Evolutionary conservation across 1,140 invertebrate species (phyloP).

Genomic region (Drosophila tani): DNA sequence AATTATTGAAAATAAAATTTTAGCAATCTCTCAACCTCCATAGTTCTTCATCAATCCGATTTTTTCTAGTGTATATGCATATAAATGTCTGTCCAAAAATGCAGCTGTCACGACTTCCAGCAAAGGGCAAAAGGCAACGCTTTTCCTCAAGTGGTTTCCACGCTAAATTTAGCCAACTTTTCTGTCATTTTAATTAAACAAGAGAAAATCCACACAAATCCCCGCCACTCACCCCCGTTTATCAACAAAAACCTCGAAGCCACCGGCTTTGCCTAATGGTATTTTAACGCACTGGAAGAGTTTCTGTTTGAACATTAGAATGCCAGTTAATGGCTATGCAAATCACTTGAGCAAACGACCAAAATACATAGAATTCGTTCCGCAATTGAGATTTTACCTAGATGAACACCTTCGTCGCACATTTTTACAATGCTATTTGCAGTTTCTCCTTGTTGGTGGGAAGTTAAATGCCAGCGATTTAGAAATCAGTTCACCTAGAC

Average conservation of each 20-base stretch:
- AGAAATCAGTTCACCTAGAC: background rate
- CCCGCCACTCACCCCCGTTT: background rate
- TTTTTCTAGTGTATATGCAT: slow-evolving; percentile 13
- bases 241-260: background rate
- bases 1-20: too few relatives aligned
- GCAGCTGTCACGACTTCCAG: slow-evolving; percentile 24
- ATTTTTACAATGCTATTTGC: slow-evolving; percentile 31
- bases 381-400: slow-evolving; percentile 35
- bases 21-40: too few relatives aligned
- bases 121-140: slow-evolving; percentile 34
- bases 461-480: slow-evolving; percentile 14
- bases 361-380: background rate
- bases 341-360: slow-evolving; percentile 31
- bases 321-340: slow-evolving; percentile 34
- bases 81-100: slow-evolving; percentile 18
- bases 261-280: slow-evolving; percentile 35
- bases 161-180: slow-evolving; percentile 32
- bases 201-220: slow-evolving; percentile 11
- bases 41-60: background rate
- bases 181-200: slow-evolving; percentile 25
- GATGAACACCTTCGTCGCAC: slow-evolving; percentile 51
- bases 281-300: slow-evolving; percentile 25
- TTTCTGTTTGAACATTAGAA: slow-evolving; percentile 2
- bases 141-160: slow-evolving; percentile 7
- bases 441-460: slow-evolving; percentile 5